phyloP scores from a whole-genome alignment of 2,797 vertebrate genomes.

The Columba guinea region DNA sequence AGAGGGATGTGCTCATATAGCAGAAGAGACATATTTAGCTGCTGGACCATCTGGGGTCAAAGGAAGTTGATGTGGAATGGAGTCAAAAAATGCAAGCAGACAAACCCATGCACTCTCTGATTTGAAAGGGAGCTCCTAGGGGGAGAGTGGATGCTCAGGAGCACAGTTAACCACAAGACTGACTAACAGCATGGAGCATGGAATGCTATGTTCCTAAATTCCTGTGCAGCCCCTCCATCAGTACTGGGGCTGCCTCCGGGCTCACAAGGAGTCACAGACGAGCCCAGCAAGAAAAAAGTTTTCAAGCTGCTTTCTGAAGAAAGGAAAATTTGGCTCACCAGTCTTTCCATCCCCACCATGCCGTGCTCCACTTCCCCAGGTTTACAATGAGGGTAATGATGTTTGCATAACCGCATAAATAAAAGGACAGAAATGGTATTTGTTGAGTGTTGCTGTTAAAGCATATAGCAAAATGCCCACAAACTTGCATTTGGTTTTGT shows the following conservation, averaged over 20 bases:
- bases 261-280: neutral
- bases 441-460: neutral
- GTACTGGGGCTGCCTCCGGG: neutral
- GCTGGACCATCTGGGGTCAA: neutral
- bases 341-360: fast-evolving
- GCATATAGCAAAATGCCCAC: neutral
- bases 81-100: neutral
- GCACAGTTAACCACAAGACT: neutral
- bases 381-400: slow-evolving; percentile 26
- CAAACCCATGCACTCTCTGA: neutral
- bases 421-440: neutral
- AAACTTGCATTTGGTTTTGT: neutral
- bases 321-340: neutral
- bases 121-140: neutral
- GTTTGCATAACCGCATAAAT: slow-evolving; percentile 22
- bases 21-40: neutral
- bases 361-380: neutral
- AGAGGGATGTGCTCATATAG: neutral
- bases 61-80: neutral
- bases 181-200: neutral
- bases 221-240: fast-evolving
- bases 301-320: neutral
- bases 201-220: fast-evolving
- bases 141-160: neutral
- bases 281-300: neutral